Base-by-base conservation (phyloP, 35 echinoderm and acorn worm genomes). In the Hemicentrotus pulcherrimus region DNA sequence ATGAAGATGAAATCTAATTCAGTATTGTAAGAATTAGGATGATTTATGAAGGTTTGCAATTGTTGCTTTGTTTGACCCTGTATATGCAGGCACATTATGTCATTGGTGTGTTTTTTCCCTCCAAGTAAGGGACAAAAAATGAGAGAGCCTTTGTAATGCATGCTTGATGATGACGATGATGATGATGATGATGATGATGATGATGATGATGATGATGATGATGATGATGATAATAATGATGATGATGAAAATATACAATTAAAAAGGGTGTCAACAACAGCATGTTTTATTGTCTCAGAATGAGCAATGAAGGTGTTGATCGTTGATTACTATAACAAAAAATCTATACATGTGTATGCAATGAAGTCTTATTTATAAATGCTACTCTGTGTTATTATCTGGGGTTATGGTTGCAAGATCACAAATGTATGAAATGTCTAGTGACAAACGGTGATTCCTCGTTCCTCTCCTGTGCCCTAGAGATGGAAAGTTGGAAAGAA, bases 1-100 rank as follows among this genome's bases (percentile, higher is more conserved):
- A 93, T 47, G 91, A 93, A 93, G 15, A 93, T 93, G 91, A 93
- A 93, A 31, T 58, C 48, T 93, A 93, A 93, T 93, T 93, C 46
- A 93, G 9, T 58, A n/a, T 93, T 48, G 30, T 92, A 93, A 90
- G 88, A 93, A 93, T 93, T 50, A 93, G 91, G 45, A 93, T 31
- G 91, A 93, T 93, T 93, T 93, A 50, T 93, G 91, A 58, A 93
- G 91, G 48, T 93, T 90, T 47, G 48, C 30, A 58, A 50, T 47
- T 47, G 46, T 46, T 18, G 28, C 41, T 50, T 24, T 93, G 15
- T 47, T 58, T 30, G 10, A n/a, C 13, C 32, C 88, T 47, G 46
- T 45, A 47, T 93, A 58, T 93, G 32, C 91, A 93, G 91, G 91
- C 46, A 93, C 48, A 58, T 58, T 50, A 58, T 93, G 30, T 50